Evolutionary conservation across 2,113 vertebrate genomes (phyloP), one percentile per base, ranked within the genome.

Genomic region (Menura novaehollandiae): DNA sequence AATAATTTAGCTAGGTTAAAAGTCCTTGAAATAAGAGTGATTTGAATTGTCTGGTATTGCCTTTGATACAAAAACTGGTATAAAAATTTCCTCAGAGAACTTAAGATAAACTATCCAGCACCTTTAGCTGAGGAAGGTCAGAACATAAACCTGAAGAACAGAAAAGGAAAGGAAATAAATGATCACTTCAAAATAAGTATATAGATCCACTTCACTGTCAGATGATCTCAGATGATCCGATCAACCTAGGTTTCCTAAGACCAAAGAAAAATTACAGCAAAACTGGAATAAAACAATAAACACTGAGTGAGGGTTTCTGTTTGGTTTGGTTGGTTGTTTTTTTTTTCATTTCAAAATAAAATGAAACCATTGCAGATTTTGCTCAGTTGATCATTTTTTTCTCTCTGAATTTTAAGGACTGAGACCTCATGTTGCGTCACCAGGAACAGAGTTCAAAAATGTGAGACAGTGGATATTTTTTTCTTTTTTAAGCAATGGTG

Each of bases 391-490:
- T 32, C 17, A 39, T 47, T 53, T 85, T 23, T 63, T 76, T 71
- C 18, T 77, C 8, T 85, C 24, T 43, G 16, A 68, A 41, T 33
- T 64, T 75, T 35, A 62, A 58, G 24, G 10, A 41, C 30, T 51
- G 52, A 89, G 89, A 44, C 9, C 2, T 73, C 20, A 69, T 60
- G 35, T 84, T 39, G 26, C 21, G n/a, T 68, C 11, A 23, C 10
- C 19, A 18, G 9, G 9, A 81, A 44, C 0, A 0, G 32, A 60
- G 9, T 55, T 10, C 28, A 68, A 72, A 81, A 79, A 43, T 1
- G 1, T 0, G 1, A 59, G 5, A 68, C 2, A 22, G 9, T 16
- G 1, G 15, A 37, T 17, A 12, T 23, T 62, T 15, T 13, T 41
- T 43, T 43, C 67, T 79, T 49, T 37, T 20, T 21, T 6, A 55